These are phyloP conservation scores for Odontamblyopus lacepedii DNA, from an alignment of 2,797 vertebrate species.

Conservation along the genomic window DNA sequence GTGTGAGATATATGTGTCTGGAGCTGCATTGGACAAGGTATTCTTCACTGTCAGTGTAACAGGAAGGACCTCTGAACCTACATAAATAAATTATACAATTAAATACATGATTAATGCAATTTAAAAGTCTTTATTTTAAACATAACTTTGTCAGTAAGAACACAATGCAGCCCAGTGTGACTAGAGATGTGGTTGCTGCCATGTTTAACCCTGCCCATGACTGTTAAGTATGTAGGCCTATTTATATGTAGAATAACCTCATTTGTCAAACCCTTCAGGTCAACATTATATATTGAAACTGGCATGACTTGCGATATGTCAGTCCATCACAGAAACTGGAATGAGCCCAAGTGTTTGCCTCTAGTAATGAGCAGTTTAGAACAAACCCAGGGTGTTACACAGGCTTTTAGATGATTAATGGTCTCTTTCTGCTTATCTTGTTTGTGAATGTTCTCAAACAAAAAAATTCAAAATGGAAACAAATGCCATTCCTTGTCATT, in stretches of 20 bases:
- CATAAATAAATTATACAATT: background rate
- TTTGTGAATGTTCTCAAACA: slow-evolving; percentile 7
- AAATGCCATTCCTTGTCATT: slow-evolving; percentile 20
- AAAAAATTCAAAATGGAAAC: background rate
- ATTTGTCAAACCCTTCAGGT: slow-evolving; percentile 4
- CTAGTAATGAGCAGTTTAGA: slow-evolving; percentile 15
- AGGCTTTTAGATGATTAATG: slow-evolving; percentile 35
- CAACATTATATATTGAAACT: slow-evolving; percentile 2
- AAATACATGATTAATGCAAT: background rate
- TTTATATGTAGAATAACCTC: slow-evolving; percentile 45
- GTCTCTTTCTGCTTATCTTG: slow-evolving; percentile 5
- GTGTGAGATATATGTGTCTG: slow-evolving; percentile 13
- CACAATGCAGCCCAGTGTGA: slow-evolving; percentile 1
- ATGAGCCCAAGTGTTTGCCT: slow-evolving; percentile 25
- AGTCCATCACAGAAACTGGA: slow-evolving; percentile 8
- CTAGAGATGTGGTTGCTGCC: slow-evolving; percentile 29
- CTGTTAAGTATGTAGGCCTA: background rate
- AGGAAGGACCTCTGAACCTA: slow-evolving; percentile 33
- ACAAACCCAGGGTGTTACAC: slow-evolving; percentile 13
- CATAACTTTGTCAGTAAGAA: slow-evolving; percentile 48
- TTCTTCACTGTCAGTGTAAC: slow-evolving; percentile 64
- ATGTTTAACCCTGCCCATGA: slow-evolving; percentile 5
- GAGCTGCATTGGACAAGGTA: slow-evolving; percentile 38
- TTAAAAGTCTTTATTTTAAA: background rate
- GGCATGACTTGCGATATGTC: slow-evolving; percentile 5